A percentile compares a stretch with the other conserved stretches of the same genome.
phyloP scores from a whole-genome alignment of 1,140 invertebrate genomes.

The Drosophila repletoides region DNA sequence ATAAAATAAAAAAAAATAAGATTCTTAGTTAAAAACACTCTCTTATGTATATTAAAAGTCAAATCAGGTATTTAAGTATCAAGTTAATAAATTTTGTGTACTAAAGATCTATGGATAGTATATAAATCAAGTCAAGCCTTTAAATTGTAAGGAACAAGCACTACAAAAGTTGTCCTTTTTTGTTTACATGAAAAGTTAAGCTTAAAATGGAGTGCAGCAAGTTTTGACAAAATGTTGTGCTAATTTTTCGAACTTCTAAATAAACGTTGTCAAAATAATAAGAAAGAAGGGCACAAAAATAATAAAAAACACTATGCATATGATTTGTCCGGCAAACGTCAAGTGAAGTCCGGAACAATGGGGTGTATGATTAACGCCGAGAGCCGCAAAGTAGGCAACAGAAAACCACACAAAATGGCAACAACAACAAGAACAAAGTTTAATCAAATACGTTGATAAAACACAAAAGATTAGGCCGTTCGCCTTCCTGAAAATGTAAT shows the following conservation, averaged over 20 bases:
- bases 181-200: too few relatives aligned
- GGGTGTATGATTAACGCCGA: conserved; percentile 71
- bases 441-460: conserved; percentile 79
- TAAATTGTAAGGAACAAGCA: too few relatives aligned
- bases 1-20: too few relatives aligned
- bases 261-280: not conserved
- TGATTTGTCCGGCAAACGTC: not conserved
- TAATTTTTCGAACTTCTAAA: conserved; percentile 31
- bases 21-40: too few relatives aligned
- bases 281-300: conserved; percentile 28
- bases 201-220: too few relatives aligned
- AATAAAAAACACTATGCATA: conserved; percentile 48
- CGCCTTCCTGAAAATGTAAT: conserved; percentile 21
- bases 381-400: conserved; percentile 59
- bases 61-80: too few relatives aligned
- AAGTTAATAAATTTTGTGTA: too few relatives aligned
- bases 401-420: conserved; percentile 56
- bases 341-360: conserved; percentile 27
- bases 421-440: conserved; percentile 44
- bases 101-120: too few relatives aligned
- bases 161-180: too few relatives aligned
- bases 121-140: too few relatives aligned
- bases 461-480: conserved; percentile 68
- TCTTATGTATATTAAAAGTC: too few relatives aligned
- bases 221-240: not conserved